phyloP scores from a whole-genome alignment of 1,140 invertebrate species.

The Fopius arisanus region DNA sequence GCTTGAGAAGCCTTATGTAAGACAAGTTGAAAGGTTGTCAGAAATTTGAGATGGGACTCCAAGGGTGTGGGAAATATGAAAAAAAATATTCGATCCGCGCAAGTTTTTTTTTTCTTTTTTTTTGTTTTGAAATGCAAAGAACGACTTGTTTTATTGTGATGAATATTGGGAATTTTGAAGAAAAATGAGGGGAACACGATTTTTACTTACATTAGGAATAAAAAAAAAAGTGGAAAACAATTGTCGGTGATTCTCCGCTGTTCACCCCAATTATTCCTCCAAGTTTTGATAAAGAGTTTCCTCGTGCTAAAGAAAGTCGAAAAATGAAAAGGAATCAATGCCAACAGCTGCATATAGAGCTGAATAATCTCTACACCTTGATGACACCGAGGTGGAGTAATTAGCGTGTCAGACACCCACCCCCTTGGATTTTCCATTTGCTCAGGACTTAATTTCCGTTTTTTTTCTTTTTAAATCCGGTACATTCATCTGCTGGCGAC shows the following conservation, averaged over 20 bases:
- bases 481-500: background rate
- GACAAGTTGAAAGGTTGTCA: constrained; percentile 13
- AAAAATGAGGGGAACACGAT: no score
- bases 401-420: background rate
- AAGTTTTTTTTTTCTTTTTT: no score
- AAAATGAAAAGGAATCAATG: background rate
- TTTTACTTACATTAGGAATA: no score
- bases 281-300: background rate
- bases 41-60: background rate
- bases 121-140: no score
- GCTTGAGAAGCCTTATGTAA: background rate
- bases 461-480: background rate
- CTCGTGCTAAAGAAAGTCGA: background rate
- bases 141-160: no score
- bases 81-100: no score
- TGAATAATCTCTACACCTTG: background rate
- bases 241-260: no score
- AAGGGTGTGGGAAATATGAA: background rate
- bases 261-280: background rate
- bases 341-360: background rate
- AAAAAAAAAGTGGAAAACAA: no score
- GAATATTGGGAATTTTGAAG: no score
- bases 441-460: background rate
- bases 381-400: background rate
- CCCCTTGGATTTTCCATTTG: background rate